phyloP scores from a whole-genome alignment of 1,140 invertebrate species.

The Monomorium pharaonis region DNA sequence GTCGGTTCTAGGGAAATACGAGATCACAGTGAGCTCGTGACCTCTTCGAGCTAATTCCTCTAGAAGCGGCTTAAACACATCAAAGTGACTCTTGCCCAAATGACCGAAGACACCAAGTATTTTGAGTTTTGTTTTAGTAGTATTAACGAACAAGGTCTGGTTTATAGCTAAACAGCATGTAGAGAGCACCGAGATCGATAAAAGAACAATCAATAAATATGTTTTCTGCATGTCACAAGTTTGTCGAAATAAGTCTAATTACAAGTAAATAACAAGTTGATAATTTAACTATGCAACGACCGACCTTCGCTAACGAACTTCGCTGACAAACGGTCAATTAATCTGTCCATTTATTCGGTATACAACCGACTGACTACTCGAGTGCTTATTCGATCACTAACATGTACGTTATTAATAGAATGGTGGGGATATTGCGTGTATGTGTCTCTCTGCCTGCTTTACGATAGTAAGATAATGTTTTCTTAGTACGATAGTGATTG shows the following conservation, averaged over 20 bases:
- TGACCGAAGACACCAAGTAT: conserved; percentile 89
- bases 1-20: conserved; percentile 85
- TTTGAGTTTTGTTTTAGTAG: conserved; percentile 62
- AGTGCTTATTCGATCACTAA: neutral
- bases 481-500: neutral
- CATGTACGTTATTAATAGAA: neutral
- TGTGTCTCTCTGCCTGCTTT: neutral
- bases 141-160: neutral
- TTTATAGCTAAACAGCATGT: neutral
- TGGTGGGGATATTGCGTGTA: neutral
- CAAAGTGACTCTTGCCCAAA: conserved; percentile 89
- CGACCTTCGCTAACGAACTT: neutral
- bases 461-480: neutral
- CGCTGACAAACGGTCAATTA: neutral
- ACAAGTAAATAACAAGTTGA: neutral
- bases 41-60: conserved; percentile 88
- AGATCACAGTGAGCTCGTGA: conserved; percentile 89
- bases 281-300: neutral
- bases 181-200: neutral
- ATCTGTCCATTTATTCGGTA: neutral
- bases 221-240: neutral
- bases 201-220: neutral
- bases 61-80: conserved; percentile 88
- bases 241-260: neutral
- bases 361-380: neutral